Evolutionary conservation across 1,140 invertebrate genomes (phyloP), one percentile per base, ranked within the genome.

Genomic region (Condylostylus longicornis): DNA sequence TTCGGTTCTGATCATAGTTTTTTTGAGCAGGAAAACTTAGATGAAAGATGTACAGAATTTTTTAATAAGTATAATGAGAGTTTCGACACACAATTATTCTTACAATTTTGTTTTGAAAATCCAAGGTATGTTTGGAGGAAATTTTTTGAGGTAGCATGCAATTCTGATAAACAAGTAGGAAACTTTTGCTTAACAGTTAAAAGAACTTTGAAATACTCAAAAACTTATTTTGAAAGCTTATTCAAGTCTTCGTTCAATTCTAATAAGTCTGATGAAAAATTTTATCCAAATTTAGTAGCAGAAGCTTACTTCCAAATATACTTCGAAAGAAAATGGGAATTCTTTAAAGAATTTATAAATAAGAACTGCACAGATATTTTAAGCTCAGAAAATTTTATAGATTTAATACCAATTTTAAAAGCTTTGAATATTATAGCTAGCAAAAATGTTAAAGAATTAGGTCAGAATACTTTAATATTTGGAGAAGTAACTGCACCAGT

Each of bases 401-500:
- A 29, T 30, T 18, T 48, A n/a, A 5, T 42, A 1, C 27, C 38
- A 15, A 14, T 46, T 9, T 18, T 44, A 4, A 44, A 43, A n/a
- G 22, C 37, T 7, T 25, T 48, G n/a, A 41, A 42, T 33, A 5
- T 41, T 10, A 40, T 46, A 12, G 33, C 19, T 3, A 9, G n/a
- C 1, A 21, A 31, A 10, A 39, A 28, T 9, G 32, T 30, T 19
- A 34, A 32, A n/a, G 33, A 39, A 14, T 33, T 28, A 4, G 30
- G n/a, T n/a, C n/a, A 33, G 20, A 37, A 44, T 13, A 33, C 19
- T 1, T 30, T 44, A 18, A 20, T 30, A 20, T 44, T 44, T 33
- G 43, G 34, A 33, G 40, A 40, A 33, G 19, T 44, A n/a, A 38
- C 38, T 25, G 34, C 47, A 8, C 44, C 44, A 0, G 36, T 49